Base-by-base conservation (phyloP, 1,140 invertebrate genomes). In the Anastrepha obliqua region DNA sequence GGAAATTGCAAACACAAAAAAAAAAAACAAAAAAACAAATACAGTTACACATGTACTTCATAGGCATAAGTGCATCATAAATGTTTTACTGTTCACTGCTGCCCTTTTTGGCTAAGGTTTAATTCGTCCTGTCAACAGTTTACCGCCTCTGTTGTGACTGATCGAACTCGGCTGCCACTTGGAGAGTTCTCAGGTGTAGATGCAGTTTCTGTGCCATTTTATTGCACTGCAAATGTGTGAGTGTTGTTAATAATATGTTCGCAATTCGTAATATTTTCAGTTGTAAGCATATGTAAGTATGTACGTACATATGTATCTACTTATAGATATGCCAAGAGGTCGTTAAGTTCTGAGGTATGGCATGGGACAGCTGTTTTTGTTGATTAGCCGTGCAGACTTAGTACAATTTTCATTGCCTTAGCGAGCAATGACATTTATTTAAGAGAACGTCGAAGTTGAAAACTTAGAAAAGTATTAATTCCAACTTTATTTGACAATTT, bases 101-200 rank as follows among this genome's bases (percentile, higher is more conserved):
- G 11, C 47, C 7, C 74, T 29, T 20, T 29, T 55, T n/a, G 55
- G 74, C 47, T n/a, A 55, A 81, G n/a, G n/a, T 81, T 81, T 81
- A 81, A 81, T 9, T 81, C 74, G 51, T n/a, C 74, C 74, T 81
- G 74, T 81, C 74, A 81, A 81, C 74, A 58, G 74, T 55, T 81
- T 81, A 55, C 74, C 74, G 29, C 74, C 42, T 81, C 74, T 51
- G 74, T 81, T 81, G 6, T 51, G 74, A 55, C 74, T 81, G 47
- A 55, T 81, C 74, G 47, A 74, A 7, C 13, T 74, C 67, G 1
- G 60, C 4, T 62, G 2, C 60, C 15, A 74, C 17, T n/a, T 44
- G 67, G 8, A 17, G 17, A 17, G 17, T 74, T 74, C 55, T 29
- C 74, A 42, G 70, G 11, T 47, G 42, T 44, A 74, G 13, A 74